Base-by-base conservation (phyloP, 2,888 invertebrate genomes). In the Drosophila acutilabella region DNA sequence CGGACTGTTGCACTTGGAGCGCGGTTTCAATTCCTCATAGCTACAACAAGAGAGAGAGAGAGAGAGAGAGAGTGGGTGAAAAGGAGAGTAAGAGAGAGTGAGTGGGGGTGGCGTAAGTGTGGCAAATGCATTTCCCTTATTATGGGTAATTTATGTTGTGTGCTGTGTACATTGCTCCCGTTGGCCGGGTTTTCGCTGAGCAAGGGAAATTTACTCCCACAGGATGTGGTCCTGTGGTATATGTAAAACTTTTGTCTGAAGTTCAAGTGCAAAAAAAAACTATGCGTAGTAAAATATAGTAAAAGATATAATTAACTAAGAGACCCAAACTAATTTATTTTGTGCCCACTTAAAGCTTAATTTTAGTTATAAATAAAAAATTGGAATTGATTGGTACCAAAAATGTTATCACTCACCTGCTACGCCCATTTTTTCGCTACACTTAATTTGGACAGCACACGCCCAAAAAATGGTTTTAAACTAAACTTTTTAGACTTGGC, bases 211-310 rank as follows among this genome's bases (percentile, higher is more conserved):
- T 83, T 11, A 3, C 84, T 81, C 78, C 59, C 60, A 59, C 61
- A 57, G 62, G 60, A 65, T 59, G 50, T 71, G 62, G 53, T 75
- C 58, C 71, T 64, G 47, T 69, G 66, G 76, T 86, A 80, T 76
- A 84, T 79, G 68, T 42, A 66, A 66, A 71, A 68, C 77, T 74
- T 74, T 81, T 76, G 72, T 79, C 62, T 85, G 82, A 84, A 88
- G 86, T 84, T 88, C 86, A 88, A 88, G 88, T 74, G 78, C 88
- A 83, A 77, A 81, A 74, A 51, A 54, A 58, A 44, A 50, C 26
- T 38, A 42, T 42, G n/a, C 54, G 20, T 67, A 61, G 60, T 64
- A 62, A 38, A 66, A 50, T 7, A n/a, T 44, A 13, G 33, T 20
- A n/a, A 18, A 30, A 10, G 6, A 26, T 14, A 11, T 2, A 1